Conservation (phyloP, 2,888 invertebrate species). For the Dinocampus coccinellae region DNA sequence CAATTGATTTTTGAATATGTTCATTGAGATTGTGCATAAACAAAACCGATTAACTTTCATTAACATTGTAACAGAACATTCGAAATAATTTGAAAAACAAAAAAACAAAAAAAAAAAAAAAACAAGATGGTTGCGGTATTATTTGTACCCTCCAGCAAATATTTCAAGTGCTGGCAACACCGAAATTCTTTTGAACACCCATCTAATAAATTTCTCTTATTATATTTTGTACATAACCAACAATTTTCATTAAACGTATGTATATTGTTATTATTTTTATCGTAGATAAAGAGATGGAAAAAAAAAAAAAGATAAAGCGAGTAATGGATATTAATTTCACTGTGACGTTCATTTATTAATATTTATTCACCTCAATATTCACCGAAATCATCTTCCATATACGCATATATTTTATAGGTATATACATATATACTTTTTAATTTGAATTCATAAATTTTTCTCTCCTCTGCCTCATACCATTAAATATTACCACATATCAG, state of each 20-base stretch:
- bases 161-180: neutral
- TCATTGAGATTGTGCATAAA: neutral
- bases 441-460: neutral
- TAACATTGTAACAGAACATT: neutral
- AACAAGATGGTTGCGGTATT: neutral
- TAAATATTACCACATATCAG: slow-evolving; percentile 16
- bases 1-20: neutral
- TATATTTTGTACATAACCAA: neutral
- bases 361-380: neutral
- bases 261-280: neutral
- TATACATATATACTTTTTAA: neutral
- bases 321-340: neutral
- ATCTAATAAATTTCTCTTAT: neutral
- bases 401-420: neutral
- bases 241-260: neutral
- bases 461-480: slow-evolving; percentile 11
- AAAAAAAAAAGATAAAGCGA: neutral
- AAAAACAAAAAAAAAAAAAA: neutral
- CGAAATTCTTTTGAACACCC: neutral
- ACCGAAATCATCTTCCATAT: neutral
- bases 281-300: neutral
- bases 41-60: slow-evolving; percentile 9
- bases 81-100: neutral
- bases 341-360: neutral
- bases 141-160: neutral